phyloP scores from a whole-genome alignment of 2,888 invertebrate species.

The Eristalis tenax region DNA sequence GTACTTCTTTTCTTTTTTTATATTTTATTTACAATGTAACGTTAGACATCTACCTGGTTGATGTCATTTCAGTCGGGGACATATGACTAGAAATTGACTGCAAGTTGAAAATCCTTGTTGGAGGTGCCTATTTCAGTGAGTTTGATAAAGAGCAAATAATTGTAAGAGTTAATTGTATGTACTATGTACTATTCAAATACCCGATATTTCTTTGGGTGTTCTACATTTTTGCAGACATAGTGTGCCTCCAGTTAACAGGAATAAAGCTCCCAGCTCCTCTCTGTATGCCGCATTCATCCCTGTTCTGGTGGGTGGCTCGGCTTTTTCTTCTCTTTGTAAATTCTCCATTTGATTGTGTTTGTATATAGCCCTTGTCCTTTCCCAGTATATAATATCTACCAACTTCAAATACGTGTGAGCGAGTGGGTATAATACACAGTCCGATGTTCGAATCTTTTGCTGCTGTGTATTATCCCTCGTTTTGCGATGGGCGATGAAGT shows the following conservation, averaged over 20 bases:
- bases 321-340: slow-evolving; percentile 20
- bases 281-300: slow-evolving; percentile 47
- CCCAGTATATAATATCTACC: slow-evolving; percentile 46
- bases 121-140: too few species aligned
- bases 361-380: slow-evolving; percentile 46
- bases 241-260: slow-evolving; percentile 16
- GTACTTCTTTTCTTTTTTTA: neutral
- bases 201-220: neutral
- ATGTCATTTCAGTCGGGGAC: too few species aligned
- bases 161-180: too few species aligned
- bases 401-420: slow-evolving; percentile 16
- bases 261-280: slow-evolving; percentile 47
- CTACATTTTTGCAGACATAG: too few species aligned
- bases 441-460: slow-evolving; percentile 9
- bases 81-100: too few species aligned
- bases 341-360: slow-evolving; percentile 43
- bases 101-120: too few species aligned
- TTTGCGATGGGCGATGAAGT: slow-evolving; percentile 62
- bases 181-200: too few species aligned
- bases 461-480: slow-evolving; percentile 62
- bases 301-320: slow-evolving; percentile 9
- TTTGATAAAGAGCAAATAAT: too few species aligned
- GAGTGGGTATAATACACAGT: neutral
- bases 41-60: neutral
- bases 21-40: neutral